phyloP scores from a whole-genome alignment of 2,888 invertebrate species.

The Cremastobaeus sp. region DNA sequence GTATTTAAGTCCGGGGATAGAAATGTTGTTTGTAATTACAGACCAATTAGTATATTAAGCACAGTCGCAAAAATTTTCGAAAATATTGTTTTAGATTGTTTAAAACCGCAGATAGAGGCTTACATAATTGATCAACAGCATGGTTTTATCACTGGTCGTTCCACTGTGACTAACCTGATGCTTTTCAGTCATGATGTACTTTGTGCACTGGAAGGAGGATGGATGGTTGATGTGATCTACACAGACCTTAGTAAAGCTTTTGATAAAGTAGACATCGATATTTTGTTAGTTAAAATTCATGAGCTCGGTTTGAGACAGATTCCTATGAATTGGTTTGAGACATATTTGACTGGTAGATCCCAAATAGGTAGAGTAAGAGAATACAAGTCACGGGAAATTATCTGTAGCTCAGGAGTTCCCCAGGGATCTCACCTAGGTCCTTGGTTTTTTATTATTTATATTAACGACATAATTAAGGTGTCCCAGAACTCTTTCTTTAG shows the following conservation, averaged over 20 bases:
- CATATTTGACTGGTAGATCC: background rate
- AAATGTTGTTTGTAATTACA: slow-evolving; percentile 14
- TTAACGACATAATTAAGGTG: slow-evolving; percentile 4
- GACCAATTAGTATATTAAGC: slow-evolving; percentile 26
- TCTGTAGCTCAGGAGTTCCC: slow-evolving; percentile 1
- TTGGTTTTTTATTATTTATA: slow-evolving; percentile 1
- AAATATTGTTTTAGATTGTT: slow-evolving; percentile 9
- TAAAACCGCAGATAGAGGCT: slow-evolving; percentile 3
- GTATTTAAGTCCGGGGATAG: slow-evolving; percentile 7
- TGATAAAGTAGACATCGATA: slow-evolving; percentile 1
- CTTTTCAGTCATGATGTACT: background rate
- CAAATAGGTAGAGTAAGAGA: slow-evolving; percentile 8
- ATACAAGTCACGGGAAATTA: background rate
- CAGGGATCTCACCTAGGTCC: slow-evolving; percentile 23
- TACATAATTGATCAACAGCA: slow-evolving; percentile 24
- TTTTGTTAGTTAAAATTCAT: slow-evolving; percentile 6
- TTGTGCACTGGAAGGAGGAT: background rate
- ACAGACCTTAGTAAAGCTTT: slow-evolving; percentile 10
- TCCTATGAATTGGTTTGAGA: slow-evolving; percentile 1
- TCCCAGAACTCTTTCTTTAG: background rate
- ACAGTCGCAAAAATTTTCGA: slow-evolving; percentile 12
- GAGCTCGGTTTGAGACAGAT: background rate
- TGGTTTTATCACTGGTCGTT: slow-evolving; percentile 4
- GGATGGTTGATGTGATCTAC: slow-evolving; percentile 11
- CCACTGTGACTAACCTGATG: slow-evolving; percentile 4